phyloP scores from a whole-genome alignment of 2,888 invertebrate genomes.

The Pollenia angustigena region DNA sequence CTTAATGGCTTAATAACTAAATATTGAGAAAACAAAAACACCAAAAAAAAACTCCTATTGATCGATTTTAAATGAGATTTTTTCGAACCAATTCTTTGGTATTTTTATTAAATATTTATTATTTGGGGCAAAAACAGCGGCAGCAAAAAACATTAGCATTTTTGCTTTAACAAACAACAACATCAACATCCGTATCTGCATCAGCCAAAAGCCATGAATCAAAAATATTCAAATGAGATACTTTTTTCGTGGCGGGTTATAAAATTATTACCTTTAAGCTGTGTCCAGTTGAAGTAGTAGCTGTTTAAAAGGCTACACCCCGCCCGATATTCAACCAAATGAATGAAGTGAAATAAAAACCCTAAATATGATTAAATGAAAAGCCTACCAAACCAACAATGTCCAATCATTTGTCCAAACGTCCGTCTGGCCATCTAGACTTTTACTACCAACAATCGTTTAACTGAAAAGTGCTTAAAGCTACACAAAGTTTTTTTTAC shows the following conservation, averaged over 20 bases:
- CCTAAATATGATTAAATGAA: conserved; percentile 67
- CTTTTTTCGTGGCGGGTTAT: conserved; percentile 60
- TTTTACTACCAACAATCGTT: conserved; percentile 36
- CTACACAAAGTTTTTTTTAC: conserved; percentile 60
- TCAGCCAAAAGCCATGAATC: conserved; percentile 70
- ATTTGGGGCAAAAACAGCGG: conserved; percentile 32
- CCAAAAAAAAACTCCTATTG: conserved; percentile 75
- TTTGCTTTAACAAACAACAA: conserved; percentile 2
- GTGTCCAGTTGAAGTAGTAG: conserved; percentile 68
- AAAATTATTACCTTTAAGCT: conserved; percentile 71
- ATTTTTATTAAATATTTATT: conserved; percentile 41
- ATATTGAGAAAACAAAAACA: conserved; percentile 45
- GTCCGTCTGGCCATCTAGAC: conserved; percentile 47
- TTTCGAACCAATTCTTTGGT: conserved; percentile 1
- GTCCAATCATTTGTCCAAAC: conserved; percentile 60
- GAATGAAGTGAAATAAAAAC: conserved; percentile 41
- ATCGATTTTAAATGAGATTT: conserved; percentile 83
- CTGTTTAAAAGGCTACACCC: conserved; percentile 70
- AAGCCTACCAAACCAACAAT: conserved; percentile 52
- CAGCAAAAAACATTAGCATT: conserved; percentile 1
- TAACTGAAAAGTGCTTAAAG: conserved; percentile 61
- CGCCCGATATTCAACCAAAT: conserved; percentile 55
- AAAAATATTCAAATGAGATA: conserved; percentile 74
- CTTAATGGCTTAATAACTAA: conserved; percentile 36
- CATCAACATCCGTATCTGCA: conserved; percentile 36